Evolutionary conservation across 53 echinoderm and acorn worm genomes (phyloP).

Genomic region (Apostichopus leukothele): DNA sequence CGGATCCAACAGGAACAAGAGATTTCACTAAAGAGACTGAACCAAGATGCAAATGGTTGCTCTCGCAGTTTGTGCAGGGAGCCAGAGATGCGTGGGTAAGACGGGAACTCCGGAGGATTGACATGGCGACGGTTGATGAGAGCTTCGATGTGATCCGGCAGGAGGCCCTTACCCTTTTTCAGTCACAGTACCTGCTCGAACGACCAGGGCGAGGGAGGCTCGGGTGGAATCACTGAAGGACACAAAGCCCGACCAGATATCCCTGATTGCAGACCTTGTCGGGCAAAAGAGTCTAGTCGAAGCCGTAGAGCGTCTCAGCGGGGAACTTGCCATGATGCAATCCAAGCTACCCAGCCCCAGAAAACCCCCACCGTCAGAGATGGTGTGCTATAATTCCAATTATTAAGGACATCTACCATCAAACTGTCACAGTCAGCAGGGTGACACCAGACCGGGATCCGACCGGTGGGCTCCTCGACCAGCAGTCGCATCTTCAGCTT

Average conservation of each 20-base stretch:
- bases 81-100: no score
- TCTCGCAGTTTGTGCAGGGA: no score
- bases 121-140: constrained; percentile 16
- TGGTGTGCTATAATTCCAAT: no score
- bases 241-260: background rate
- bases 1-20: no score
- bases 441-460: no score
- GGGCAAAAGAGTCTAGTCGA: background rate
- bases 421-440: no score
- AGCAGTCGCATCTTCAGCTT: background rate
- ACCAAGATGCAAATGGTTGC: no score
- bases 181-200: background rate
- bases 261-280: background rate
- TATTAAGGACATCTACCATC: no score
- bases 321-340: background rate
- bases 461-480: no score
- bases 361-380: no score
- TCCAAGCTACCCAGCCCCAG: background rate
- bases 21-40: no score
- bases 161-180: constrained; percentile 37
- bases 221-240: background rate
- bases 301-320: background rate
- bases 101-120: background rate
- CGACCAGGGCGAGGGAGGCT: background rate
- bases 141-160: constrained; percentile 37